A percentile compares a stretch with the other conserved stretches of the same genome.
These are phyloP conservation scores for Nycticebus coucang DNA, from an alignment of 2,113 vertebrate genomes.

Conservation along the genomic window DNA sequence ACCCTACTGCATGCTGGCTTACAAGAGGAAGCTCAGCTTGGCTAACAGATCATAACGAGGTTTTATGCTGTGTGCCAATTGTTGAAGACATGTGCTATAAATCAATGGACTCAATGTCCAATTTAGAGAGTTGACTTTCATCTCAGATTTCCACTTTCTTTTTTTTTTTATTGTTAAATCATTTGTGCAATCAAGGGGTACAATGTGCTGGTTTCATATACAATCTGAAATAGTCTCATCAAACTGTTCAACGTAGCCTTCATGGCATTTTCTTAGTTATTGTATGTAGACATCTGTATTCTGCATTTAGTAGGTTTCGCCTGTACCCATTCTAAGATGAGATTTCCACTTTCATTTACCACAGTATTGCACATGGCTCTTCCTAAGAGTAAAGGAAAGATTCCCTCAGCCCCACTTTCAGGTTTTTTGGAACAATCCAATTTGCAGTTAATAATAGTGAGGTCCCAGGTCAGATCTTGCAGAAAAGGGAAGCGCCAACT, in stretches of 20 bases:
- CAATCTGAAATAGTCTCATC: too few relatives aligned
- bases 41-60: neutral
- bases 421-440: neutral
- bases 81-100: too few relatives aligned
- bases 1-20: neutral
- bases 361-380: neutral
- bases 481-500: neutral
- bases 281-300: too few relatives aligned
- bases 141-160: neutral
- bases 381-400: neutral
- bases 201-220: too few relatives aligned
- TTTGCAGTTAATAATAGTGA: neutral
- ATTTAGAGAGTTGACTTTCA: neutral
- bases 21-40: neutral
- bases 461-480: neutral
- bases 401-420: neutral
- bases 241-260: too few relatives aligned
- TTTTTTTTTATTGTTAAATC: too few relatives aligned
- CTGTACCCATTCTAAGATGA: neutral
- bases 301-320: too few relatives aligned
- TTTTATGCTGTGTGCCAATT: too few relatives aligned
- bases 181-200: too few relatives aligned
- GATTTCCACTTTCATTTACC: neutral
- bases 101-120: neutral
- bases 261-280: too few relatives aligned